A percentile compares a stretch with the other conserved stretches of the same genome.
Evolutionary conservation across 2,888 invertebrate species (phyloP).

Genomic region (Pherbina coryleti): DNA sequence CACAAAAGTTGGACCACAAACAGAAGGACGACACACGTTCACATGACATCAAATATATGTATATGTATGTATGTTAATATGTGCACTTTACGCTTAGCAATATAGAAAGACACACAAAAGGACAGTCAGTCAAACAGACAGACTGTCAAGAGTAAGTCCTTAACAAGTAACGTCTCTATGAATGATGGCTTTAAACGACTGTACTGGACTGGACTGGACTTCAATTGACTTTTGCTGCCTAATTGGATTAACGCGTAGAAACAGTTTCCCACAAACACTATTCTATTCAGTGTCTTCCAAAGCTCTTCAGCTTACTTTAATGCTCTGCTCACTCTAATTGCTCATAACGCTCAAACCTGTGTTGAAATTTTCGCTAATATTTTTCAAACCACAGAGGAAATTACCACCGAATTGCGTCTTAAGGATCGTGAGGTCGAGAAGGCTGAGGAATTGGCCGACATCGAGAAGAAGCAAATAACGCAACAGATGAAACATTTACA

Average conservation of each 20-base stretch:
- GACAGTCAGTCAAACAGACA: not conserved
- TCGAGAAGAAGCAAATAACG: slow-evolving; percentile 87
- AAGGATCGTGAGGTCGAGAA: slow-evolving; percentile 92
- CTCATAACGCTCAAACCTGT: not conserved
- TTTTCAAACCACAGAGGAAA: slow-evolving; percentile 62
- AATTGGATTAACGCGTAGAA: not conserved
- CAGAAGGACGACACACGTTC: not conserved
- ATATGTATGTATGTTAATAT: too few relatives aligned
- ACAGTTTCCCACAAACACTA: not conserved
- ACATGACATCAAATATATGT: not conserved
- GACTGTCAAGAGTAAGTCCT: not conserved
- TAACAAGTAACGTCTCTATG: too few relatives aligned
- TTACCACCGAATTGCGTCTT: slow-evolving; percentile 72
- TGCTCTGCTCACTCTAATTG: not conserved
- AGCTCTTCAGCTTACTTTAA: not conserved
- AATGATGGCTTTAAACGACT: not conserved
- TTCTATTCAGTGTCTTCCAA: not conserved
- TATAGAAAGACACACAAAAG: not conserved
- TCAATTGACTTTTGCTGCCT: slow-evolving; percentile 10
- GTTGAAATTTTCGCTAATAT: not conserved
- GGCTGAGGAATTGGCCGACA: slow-evolving; percentile 87
- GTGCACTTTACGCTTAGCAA: not conserved
- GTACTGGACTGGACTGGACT: not conserved
- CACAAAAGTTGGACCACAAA: slow-evolving; percentile 15
- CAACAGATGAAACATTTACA: slow-evolving; percentile 94